Conservation (phyloP, 2,797 vertebrate genomes). For the Hyperoplus lanceolatus region DNA sequence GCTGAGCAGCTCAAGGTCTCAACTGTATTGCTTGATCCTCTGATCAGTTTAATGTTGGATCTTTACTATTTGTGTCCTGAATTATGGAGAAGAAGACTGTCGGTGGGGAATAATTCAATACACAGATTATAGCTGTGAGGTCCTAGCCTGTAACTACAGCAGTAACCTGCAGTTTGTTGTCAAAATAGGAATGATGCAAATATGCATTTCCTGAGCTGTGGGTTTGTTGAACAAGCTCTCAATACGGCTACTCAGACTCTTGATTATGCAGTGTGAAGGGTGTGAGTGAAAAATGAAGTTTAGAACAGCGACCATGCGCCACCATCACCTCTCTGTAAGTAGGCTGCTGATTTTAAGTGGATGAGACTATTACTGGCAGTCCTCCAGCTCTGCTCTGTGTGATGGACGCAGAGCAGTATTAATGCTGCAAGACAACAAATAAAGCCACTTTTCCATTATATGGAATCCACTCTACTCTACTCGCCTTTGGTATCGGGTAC, state of each 20-base stretch:
- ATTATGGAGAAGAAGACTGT: constrained; percentile 29
- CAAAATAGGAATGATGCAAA: constrained; percentile 48
- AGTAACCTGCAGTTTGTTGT: constrained; percentile 59
- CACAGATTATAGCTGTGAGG: constrained; percentile 25
- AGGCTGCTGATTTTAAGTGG: constrained; percentile 52
- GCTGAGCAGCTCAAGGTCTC: constrained; percentile 68
- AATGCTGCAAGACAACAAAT: constrained; percentile 54
- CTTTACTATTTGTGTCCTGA: constrained; percentile 52
- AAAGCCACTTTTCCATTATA: too few relatives aligned
- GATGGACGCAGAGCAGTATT: constrained; percentile 57
- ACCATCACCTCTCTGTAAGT: constrained; percentile 50
- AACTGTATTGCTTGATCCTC: constrained; percentile 70
- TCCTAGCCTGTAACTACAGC: constrained; percentile 22
- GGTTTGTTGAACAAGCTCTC: constrained; percentile 44
- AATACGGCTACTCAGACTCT: constrained; percentile 26
- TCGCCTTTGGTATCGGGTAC: too few relatives aligned
- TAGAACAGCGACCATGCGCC: constrained; percentile 30
- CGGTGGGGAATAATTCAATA: constrained; percentile 29
- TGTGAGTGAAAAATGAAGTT: constrained; percentile 47
- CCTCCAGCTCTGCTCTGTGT: constrained; percentile 57
- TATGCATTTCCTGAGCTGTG: constrained; percentile 37
- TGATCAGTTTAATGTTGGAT: constrained; percentile 67
- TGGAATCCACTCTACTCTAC: too few relatives aligned
- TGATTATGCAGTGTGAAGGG: constrained; percentile 60
- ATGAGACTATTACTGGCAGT: constrained; percentile 55